A percentile compares a stretch with the other conserved stretches of the same genome.
phyloP scores from a whole-genome alignment of 2,888 invertebrate genomes.

The Crocallis elinguaria region DNA sequence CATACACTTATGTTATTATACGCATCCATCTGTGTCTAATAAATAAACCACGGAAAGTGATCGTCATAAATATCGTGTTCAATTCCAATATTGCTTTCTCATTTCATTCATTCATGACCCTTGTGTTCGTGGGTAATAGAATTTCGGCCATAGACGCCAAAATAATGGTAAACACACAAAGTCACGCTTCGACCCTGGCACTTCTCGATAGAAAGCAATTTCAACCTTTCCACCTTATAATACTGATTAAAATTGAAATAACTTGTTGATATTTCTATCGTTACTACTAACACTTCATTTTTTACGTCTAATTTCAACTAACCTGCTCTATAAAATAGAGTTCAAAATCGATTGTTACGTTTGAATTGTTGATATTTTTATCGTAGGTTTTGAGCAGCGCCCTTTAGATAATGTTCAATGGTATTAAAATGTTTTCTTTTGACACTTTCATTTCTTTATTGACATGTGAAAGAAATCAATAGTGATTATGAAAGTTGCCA shows the following conservation, averaged over 20 bases:
- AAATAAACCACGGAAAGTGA: not conserved
- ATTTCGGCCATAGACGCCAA: constrained; percentile 18
- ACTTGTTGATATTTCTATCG: constrained; percentile 19
- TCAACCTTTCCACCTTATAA: constrained; percentile 5
- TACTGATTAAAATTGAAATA: too few species aligned
- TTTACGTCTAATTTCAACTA: too few species aligned
- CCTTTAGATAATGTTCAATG: constrained; percentile 25
- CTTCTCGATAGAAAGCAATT: not conserved
- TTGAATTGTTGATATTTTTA: constrained; percentile 17
- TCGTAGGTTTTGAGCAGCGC: constrained; percentile 25
- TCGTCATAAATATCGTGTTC: constrained; percentile 10
- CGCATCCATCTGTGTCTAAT: not conserved
- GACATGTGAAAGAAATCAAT: constrained; percentile 28
- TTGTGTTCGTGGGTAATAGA: constrained; percentile 27
- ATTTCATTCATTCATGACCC: constrained; percentile 27
- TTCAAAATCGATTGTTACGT: too few species aligned
- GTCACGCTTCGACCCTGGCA: constrained; percentile 24
- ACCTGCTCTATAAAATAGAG: too few species aligned
- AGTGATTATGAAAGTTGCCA: constrained; percentile 25
- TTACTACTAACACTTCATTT: too few species aligned
- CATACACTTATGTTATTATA: too few species aligned
- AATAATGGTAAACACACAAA: constrained; percentile 29
- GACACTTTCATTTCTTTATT: constrained; percentile 36
- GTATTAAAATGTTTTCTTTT: constrained; percentile 26
- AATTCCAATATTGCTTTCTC: constrained; percentile 22